A percentile compares a stretch with the other conserved stretches of the same genome.
Conservation (phyloP, 2,113 vertebrate genomes). For the Alectura lathami region DNA sequence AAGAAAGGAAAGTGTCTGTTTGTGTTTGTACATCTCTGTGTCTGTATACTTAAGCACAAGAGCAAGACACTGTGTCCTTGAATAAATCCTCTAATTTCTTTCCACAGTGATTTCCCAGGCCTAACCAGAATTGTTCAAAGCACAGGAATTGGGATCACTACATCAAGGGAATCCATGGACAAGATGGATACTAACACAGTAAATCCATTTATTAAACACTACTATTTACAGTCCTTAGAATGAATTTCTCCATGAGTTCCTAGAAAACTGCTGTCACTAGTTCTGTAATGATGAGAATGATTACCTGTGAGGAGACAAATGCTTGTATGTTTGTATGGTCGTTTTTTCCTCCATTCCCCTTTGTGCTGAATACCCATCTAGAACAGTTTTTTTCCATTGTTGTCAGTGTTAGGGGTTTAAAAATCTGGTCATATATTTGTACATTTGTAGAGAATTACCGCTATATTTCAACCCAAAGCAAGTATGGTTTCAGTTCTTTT, state of each 20-base stretch:
- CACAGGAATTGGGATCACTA: not conserved
- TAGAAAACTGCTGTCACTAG: not conserved
- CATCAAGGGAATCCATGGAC: accelerated
- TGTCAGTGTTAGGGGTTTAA: not conserved
- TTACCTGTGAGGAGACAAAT: not conserved
- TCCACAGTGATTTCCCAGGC: not conserved
- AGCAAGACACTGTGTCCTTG: not conserved
- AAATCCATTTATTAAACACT: not conserved
- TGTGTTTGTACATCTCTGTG: not conserved
- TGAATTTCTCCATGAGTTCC: not conserved
- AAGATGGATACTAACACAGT: not conserved
- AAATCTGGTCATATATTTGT: not conserved
- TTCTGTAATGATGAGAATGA: not conserved
- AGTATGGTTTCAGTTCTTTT: not conserved
- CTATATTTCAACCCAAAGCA: not conserved
- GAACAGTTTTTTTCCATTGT: not conserved
- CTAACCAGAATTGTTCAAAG: not conserved
- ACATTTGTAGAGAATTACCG: not conserved
- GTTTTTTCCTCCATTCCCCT: not conserved
- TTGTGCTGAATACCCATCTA: not conserved
- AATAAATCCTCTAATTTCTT: not conserved
- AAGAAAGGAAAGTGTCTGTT: not conserved
- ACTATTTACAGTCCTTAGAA: not conserved
- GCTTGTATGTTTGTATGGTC: not conserved
- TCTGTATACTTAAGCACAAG: not conserved